Conservation (phyloP, 2,888 invertebrate species). For the Eupithecia subumbrata region DNA sequence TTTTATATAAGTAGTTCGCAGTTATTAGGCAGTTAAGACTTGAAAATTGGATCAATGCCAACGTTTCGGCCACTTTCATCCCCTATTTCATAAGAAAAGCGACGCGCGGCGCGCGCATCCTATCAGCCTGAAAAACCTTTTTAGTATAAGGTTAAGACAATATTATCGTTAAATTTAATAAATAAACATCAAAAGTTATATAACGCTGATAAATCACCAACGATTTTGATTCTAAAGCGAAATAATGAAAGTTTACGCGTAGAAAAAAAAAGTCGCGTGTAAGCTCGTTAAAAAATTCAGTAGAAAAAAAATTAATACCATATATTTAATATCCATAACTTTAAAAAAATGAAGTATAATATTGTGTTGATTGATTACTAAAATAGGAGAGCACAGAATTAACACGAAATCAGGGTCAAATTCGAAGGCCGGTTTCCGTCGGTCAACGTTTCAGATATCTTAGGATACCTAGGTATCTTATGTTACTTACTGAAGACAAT, state of each 20-base stretch:
- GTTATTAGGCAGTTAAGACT: too few species aligned
- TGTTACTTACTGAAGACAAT: too few species aligned
- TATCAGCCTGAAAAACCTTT: too few species aligned
- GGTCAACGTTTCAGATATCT: neutral
- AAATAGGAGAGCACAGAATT: neutral
- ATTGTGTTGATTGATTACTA: neutral
- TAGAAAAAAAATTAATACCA: too few species aligned
- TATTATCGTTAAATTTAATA: neutral
- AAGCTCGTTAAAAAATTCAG: too few species aligned
- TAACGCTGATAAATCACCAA: neutral
- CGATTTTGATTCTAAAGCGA: neutral
- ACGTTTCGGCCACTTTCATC: neutral
- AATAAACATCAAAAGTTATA: neutral
- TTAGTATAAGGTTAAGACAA: neutral
- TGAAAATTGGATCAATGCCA: neutral
- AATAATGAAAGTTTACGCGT: neutral
- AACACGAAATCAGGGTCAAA: neutral
- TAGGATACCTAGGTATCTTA: too few species aligned
- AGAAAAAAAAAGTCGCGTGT: neutral
- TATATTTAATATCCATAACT: too few species aligned
- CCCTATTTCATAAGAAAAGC: neutral
- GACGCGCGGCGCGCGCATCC: too few species aligned
- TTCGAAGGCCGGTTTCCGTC: neutral
- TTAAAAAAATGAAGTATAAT: neutral
- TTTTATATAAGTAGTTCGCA: too few species aligned